These are phyloP conservation scores for Camponotus fellah DNA, from an alignment of 2,888 invertebrate species.

Conservation along the genomic window DNA sequence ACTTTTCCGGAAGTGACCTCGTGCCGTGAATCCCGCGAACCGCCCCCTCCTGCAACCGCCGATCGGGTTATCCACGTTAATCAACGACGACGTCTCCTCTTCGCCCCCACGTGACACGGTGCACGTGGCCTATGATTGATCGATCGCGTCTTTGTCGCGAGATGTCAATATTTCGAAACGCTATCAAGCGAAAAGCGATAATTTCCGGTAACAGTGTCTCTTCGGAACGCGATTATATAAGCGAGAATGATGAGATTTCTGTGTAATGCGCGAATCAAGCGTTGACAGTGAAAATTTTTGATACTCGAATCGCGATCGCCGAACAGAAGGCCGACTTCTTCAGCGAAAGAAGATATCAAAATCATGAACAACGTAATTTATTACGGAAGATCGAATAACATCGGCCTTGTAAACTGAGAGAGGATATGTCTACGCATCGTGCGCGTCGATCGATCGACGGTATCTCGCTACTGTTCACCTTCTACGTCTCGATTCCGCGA, in stretches of 20 bases:
- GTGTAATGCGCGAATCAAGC: conserved; percentile 8
- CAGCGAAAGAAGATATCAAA: background rate
- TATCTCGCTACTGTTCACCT: conserved; percentile 45
- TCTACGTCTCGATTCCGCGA: conserved; percentile 60
- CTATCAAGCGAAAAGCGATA: conserved; percentile 5
- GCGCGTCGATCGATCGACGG: conserved; percentile 37
- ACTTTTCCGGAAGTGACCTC: conserved; percentile 74
- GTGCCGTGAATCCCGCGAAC: conserved; percentile 1
- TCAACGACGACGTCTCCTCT: conserved; percentile 6
- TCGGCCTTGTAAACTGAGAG: conserved; percentile 6
- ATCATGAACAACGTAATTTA: conserved; percentile 8
- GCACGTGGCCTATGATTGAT: conserved; percentile 54
- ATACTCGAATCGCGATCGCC: background rate
- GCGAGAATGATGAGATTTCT: background rate
- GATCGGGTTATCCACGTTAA: conserved; percentile 13
- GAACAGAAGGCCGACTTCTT: background rate
- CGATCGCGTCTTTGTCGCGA: conserved; percentile 46
- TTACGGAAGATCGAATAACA: background rate
- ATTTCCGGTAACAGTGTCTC: background rate
- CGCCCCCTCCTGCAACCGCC: background rate
- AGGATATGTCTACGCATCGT: conserved; percentile 23
- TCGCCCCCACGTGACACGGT: conserved; percentile 69
- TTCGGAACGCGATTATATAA: conserved; percentile 1
- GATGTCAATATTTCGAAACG: conserved; percentile 55
- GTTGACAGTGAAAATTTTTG: background rate